A percentile compares a stretch with the other conserved stretches of the same genome.
These are phyloP conservation scores for Cryptocheilus praepositus DNA, from an alignment of 2,888 invertebrate species.

Conservation along the genomic window DNA sequence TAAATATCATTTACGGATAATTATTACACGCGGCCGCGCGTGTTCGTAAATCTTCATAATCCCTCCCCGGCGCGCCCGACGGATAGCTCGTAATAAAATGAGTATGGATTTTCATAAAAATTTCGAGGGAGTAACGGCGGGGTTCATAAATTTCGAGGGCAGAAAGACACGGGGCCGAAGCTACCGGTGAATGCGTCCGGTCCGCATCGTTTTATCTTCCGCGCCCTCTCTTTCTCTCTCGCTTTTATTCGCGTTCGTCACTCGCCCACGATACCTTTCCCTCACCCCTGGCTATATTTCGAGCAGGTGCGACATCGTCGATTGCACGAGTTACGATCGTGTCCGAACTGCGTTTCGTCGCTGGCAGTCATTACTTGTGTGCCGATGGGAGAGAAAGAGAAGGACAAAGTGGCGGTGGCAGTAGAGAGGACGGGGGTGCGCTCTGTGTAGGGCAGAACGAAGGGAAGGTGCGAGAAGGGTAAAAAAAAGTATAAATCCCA, in stretches of 20 bases:
- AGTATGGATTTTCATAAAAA: constrained; percentile 9
- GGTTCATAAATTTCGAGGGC: background rate
- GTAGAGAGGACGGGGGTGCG: background rate
- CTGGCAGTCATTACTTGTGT: constrained; percentile 27
- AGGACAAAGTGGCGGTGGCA: background rate
- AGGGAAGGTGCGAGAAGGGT: no score
- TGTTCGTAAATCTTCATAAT: background rate
- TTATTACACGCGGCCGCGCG: background rate
- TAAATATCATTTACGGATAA: constrained; percentile 10
- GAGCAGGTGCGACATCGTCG: constrained; percentile 19
- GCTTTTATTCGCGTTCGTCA: background rate
- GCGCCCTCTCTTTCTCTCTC: background rate
- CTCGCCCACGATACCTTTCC: background rate
- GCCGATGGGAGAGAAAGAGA: background rate
- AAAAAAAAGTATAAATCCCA: constrained; percentile 32
- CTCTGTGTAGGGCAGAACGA: background rate
- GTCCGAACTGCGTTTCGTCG: constrained; percentile 23
- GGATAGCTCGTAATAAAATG: constrained; percentile 1
- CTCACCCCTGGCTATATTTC: background rate
- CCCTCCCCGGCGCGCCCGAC: background rate
- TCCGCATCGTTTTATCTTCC: background rate
- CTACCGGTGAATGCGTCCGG: background rate
- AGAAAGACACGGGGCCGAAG: background rate
- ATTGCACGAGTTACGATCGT: constrained; percentile 30
- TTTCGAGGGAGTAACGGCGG: background rate